Evolutionary conservation across 1,140 invertebrate genomes (phyloP), one percentile per base, ranked within the genome.

Genomic region (Apis mellifera): DNA sequence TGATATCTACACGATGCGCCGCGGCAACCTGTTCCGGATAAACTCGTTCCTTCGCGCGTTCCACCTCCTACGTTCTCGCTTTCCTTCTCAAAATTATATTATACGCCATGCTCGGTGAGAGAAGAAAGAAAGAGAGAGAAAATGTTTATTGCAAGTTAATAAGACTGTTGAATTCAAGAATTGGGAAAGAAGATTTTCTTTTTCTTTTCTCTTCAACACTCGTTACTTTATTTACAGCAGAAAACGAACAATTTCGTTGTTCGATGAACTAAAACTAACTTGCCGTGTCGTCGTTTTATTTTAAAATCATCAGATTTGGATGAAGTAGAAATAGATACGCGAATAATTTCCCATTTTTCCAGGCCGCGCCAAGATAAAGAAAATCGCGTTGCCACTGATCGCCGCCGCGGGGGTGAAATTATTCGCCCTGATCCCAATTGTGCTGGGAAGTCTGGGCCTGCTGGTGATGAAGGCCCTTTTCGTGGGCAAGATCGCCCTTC

Each of bases 401-500:
- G 92, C 96, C 52, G 95, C 96, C 4, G 94, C 96, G 42, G 96
- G 95, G 60, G 94, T 96, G 2, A 97, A 97, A 88, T 90, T 97
- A 21, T 95, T 97, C 74, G 95, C 96, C 2, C 91, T 97, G 0
- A 89, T 96, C 9, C 96, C 96, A 4, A 91, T 97, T 12, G 91
- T 96, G 15, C 94, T 97, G 78, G 96, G 96, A 12, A 95, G 95
- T 81, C 92, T 97, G 0, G 96, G 95, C n/a, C 92, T 97, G 12
- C 88, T 97, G 81, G 96, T 96, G n/a, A 93, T 95, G 57, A 97
- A 97, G 92, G 97, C 97, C 23, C 92, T 97, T 23, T 94, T 97
- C 64, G 95, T 97, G 11, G 96, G 96, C 60, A 97, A 97, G 91
- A 92, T 97, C 60, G 97, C 97, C 9, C 95, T 97, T 77, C 90